These are phyloP conservation scores for Eudyptes chrysolophus DNA, from an alignment of 2,113 vertebrate genomes.

Conservation along the genomic window DNA sequence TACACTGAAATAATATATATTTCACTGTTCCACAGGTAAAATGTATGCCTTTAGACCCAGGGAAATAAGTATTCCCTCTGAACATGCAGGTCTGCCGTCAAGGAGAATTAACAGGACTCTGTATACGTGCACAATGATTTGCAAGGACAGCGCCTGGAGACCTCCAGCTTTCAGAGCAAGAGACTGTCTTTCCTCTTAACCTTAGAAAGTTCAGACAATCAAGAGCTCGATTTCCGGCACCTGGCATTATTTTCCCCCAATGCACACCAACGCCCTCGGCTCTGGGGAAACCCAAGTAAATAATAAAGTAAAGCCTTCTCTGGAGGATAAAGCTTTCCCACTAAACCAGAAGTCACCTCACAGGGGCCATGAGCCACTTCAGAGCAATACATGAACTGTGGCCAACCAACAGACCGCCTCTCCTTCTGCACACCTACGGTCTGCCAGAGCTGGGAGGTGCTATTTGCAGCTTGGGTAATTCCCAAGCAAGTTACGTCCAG, in stretches of 20 bases:
- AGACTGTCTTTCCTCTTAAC: background rate
- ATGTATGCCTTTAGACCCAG: background rate
- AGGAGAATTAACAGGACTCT: background rate
- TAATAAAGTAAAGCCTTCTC: background rate
- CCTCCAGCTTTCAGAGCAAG: background rate
- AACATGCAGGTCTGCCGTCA: background rate
- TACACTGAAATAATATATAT: too few species aligned
- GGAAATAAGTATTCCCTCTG: too few species aligned
- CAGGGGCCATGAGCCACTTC: fast-evolving
- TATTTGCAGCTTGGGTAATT: background rate
- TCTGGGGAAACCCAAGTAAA: background rate
- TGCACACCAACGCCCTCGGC: background rate
- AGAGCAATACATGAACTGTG: background rate
- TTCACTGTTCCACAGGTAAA: background rate
- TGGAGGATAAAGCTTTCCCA: background rate
- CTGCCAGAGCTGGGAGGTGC: background rate
- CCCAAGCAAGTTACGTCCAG: background rate
- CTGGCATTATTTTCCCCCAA: background rate
- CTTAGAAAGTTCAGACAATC: background rate
- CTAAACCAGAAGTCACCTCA: fast-evolving
- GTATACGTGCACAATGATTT: fast-evolving
- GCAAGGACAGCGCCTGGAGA: background rate
- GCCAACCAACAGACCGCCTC: background rate
- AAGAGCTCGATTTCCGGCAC: background rate
- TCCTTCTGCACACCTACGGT: background rate